Conservation (phyloP, 2,797 vertebrate genomes). For the Bradypodion pumilum region DNA sequence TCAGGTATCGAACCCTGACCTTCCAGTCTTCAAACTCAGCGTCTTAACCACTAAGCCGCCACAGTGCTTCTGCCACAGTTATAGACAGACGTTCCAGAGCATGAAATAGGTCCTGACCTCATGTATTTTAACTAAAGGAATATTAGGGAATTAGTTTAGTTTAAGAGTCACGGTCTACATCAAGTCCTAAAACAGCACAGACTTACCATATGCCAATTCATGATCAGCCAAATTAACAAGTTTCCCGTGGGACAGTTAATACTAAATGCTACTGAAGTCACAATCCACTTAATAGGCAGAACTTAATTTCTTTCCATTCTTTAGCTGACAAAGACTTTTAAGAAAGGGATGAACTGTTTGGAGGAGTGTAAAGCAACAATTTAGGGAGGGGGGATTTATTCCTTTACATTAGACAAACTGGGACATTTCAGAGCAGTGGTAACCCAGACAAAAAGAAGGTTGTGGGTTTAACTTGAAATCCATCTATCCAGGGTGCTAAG, state of each 20-base stretch:
- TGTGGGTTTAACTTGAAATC: neutral
- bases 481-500: neutral
- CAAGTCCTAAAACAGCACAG: neutral
- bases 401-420: neutral
- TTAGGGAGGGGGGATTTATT: neutral
- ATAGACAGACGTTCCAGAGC: neutral
- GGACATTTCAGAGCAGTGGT: neutral
- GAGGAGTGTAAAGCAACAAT: neutral
- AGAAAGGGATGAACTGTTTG: neutral
- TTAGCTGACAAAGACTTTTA: neutral
- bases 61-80: no score
- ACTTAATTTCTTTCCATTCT: neutral
- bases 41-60: no score
- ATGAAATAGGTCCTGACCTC: neutral
- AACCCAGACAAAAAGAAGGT: neutral
- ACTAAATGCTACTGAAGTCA: neutral
- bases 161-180: neutral
- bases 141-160: neutral
- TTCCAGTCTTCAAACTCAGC: no score
- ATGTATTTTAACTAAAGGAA: neutral
- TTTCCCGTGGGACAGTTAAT: neutral
- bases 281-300: neutral
- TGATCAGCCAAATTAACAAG: neutral
- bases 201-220: neutral
- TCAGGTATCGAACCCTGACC: no score